These are phyloP conservation scores for Acinonyx jubatus DNA, from an alignment of 2,113 vertebrate species.

Conservation along the genomic window DNA sequence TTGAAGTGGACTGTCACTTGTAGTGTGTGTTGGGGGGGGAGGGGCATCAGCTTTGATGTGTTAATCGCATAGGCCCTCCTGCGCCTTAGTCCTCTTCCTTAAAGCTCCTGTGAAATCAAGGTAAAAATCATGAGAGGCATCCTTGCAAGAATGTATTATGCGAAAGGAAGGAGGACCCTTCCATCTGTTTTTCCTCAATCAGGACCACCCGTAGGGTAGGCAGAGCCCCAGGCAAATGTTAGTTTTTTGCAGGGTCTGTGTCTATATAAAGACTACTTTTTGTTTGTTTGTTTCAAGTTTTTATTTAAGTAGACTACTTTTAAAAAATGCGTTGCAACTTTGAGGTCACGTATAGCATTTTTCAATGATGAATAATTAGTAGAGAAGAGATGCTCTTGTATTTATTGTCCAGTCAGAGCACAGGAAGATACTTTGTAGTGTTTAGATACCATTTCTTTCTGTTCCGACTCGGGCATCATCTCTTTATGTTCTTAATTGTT, in stretches of 20 bases:
- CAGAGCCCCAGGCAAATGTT: background rate
- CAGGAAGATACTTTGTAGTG: background rate
- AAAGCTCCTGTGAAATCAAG: slow-evolving; percentile 25
- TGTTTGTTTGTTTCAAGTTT: background rate
- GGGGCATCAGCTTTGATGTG: background rate
- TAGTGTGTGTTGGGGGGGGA: accelerated
- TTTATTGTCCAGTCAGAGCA: background rate
- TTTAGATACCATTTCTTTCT: background rate
- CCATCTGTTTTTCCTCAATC: background rate
- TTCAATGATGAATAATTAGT: background rate
- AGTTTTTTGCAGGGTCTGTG: background rate
- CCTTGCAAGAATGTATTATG: background rate
- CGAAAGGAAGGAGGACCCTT: background rate
- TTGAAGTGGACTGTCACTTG: background rate
- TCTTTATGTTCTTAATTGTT: background rate
- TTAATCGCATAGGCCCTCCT: background rate
- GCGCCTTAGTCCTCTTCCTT: background rate
- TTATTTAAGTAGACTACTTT: background rate
- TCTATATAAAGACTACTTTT: background rate
- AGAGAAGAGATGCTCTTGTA: background rate
- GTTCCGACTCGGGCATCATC: background rate
- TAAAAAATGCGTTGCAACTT: background rate
- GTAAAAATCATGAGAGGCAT: background rate
- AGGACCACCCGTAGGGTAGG: background rate
- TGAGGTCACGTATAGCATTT: background rate